A percentile compares a stretch with the other conserved stretches of the same genome.
Evolutionary conservation across 2,888 invertebrate species (phyloP).

Genomic region (Thalpophila matura): DNA sequence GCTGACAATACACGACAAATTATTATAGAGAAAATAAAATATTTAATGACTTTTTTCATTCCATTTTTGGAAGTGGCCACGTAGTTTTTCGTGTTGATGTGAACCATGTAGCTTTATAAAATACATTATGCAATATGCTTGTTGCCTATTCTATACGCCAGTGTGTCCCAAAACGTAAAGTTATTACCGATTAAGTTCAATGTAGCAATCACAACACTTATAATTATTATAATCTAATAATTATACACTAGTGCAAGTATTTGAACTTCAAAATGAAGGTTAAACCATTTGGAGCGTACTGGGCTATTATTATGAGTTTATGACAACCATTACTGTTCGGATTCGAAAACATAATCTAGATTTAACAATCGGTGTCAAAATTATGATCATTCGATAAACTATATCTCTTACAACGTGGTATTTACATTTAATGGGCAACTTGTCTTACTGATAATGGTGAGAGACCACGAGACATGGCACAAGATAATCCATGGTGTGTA

Average conservation of each 20-base stretch:
- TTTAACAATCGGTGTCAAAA: slow-evolving; percentile 43
- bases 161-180: slow-evolving; percentile 30
- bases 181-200: slow-evolving; percentile 48
- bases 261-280: slow-evolving; percentile 63
- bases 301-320: slow-evolving; percentile 43
- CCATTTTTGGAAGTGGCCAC: too few relatives aligned
- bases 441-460: slow-evolving; percentile 1
- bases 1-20: too few relatives aligned
- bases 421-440: slow-evolving; percentile 11
- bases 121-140: background rate
- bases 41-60: too few relatives aligned
- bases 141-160: background rate
- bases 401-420: slow-evolving; percentile 9
- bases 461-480: background rate
- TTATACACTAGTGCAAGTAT: slow-evolving; percentile 59
- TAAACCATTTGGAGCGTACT: slow-evolving; percentile 29
- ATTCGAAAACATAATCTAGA: slow-evolving; percentile 35
- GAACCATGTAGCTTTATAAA: too few relatives aligned
- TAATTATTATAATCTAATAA: slow-evolving; percentile 60
- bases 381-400: slow-evolving; percentile 36
- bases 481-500: background rate
- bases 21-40: too few relatives aligned
- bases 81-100: too few relatives aligned
- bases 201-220: slow-evolving; percentile 47
- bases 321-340: slow-evolving; percentile 20